These are phyloP conservation scores for Ormia ochracea DNA, from an alignment of 2,888 invertebrate genomes.

Conservation along the genomic window DNA sequence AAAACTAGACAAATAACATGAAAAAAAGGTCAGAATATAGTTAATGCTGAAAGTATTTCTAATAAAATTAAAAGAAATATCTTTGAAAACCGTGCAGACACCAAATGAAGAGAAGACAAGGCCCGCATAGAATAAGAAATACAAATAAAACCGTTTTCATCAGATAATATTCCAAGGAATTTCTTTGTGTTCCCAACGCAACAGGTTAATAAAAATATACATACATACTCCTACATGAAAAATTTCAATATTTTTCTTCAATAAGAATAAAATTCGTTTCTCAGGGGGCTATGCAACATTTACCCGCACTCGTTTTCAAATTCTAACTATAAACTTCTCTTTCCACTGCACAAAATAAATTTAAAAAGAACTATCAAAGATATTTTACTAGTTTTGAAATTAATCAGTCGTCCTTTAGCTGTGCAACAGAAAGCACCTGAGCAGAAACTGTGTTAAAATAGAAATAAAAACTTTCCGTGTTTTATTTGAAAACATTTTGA, in stretches of 20 bases:
- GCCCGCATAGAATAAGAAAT: background rate
- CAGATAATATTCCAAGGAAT: conserved; percentile 49
- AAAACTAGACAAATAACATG: background rate
- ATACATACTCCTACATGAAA: background rate
- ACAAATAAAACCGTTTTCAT: background rate
- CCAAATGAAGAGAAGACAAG: background rate
- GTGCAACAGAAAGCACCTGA: conserved; percentile 8
- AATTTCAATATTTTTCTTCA: conserved; percentile 35
- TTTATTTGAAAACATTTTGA: background rate
- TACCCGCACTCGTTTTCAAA: background rate
- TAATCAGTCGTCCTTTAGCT: conserved; percentile 50
- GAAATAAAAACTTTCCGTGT: background rate
- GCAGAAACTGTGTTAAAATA: conserved; percentile 12
- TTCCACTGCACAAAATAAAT: background rate
- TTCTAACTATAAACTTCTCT: conserved; percentile 22
- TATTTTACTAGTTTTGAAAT: conserved; percentile 15
- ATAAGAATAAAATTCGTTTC: conserved; percentile 27
- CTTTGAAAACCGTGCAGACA: conserved; percentile 17
- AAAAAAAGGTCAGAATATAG: background rate
- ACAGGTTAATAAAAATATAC: too few relatives aligned
- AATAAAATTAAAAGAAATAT: background rate
- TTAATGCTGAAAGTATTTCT: background rate
- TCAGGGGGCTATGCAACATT: conserved; percentile 9
- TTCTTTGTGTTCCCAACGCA: background rate
- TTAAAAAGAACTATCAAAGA: conserved; percentile 16